These are phyloP conservation scores for Phortica magna DNA, from an alignment of 2,888 invertebrate species.

Conservation along the genomic window DNA sequence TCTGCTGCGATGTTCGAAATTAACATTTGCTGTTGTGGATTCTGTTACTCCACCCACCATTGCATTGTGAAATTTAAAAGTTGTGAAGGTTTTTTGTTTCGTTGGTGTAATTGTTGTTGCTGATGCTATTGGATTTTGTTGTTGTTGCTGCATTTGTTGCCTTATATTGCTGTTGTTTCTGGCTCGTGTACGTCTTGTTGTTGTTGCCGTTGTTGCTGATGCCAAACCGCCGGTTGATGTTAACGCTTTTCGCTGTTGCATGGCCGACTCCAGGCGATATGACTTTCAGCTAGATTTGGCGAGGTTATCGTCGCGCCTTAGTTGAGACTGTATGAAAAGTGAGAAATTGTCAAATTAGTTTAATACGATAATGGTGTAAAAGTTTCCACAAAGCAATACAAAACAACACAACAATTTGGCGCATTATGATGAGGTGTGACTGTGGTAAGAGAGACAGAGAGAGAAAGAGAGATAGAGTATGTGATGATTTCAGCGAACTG, in stretches of 20 bases:
- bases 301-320: conserved; percentile 78
- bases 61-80: conserved; percentile 40
- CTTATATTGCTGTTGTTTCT: conserved; percentile 41
- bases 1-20: not conserved
- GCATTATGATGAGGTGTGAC: not conserved
- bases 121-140: conserved; percentile 34
- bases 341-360: not conserved
- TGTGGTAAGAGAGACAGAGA: not conserved
- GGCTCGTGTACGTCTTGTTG: conserved; percentile 46
- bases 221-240: conserved; percentile 36
- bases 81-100: conserved; percentile 18
- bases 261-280: conserved; percentile 58
- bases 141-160: conserved; percentile 31
- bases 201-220: conserved; percentile 39
- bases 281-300: conserved; percentile 78
- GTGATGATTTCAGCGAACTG: conserved; percentile 51
- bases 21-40: conserved; percentile 37
- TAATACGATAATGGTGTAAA: not conserved
- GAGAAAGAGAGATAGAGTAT: not conserved
- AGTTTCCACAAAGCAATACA: conserved; percentile 2
- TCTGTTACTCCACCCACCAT: conserved; percentile 33
- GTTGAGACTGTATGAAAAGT: conserved; percentile 69
- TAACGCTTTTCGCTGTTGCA: conserved; percentile 43
- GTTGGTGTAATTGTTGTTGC: conserved; percentile 28
- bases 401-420: conserved; percentile 25